Conservation (phyloP, 2,797 vertebrate genomes). For the Craterocephalus amniculus region DNA sequence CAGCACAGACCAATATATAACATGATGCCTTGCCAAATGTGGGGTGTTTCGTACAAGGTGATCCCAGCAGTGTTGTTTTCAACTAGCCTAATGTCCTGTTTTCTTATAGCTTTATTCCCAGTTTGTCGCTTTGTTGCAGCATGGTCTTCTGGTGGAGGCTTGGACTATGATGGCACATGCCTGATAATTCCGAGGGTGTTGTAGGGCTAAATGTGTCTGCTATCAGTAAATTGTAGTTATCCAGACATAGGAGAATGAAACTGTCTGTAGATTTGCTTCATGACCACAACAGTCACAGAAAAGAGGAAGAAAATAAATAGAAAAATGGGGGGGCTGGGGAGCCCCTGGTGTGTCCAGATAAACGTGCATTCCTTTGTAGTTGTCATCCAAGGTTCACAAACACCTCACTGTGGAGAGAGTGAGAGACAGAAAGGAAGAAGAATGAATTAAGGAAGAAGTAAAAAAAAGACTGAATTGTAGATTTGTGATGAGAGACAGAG, state of each 20-base stretch:
- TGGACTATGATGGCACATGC: constrained; percentile 37
- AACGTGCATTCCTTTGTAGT: constrained; percentile 48
- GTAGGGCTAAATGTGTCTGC: constrained; percentile 59
- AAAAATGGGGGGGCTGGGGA: constrained; percentile 1
- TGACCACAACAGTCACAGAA: constrained; percentile 31
- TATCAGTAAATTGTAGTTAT: constrained; percentile 58
- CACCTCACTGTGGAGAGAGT: constrained; percentile 43
- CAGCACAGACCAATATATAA: constrained; percentile 32
- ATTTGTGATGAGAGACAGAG: constrained; percentile 53
- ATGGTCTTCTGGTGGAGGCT: constrained; percentile 41
- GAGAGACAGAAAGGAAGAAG: constrained; percentile 45
- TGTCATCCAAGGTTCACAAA: constrained; percentile 61
- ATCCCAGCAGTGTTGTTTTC: constrained; percentile 50
- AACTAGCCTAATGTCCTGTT: constrained; percentile 40
- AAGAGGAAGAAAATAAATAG: constrained; percentile 42
- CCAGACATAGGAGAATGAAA: constrained; percentile 42
- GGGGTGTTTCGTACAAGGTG: constrained; percentile 57
- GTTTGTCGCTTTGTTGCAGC: constrained; percentile 18
- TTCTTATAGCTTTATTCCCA: constrained; percentile 18
- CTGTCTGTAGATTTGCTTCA: constrained; percentile 46
- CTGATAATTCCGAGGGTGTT: constrained; percentile 53
- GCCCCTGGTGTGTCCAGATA: constrained; percentile 37
- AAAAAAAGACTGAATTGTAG: constrained; percentile 47
- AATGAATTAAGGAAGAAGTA: constrained; percentile 37
- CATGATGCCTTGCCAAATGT: constrained; percentile 40